These are phyloP conservation scores for Paramormyrops kingsleyae DNA, from an alignment of 2,113 vertebrate genomes.

Conservation along the genomic window DNA sequence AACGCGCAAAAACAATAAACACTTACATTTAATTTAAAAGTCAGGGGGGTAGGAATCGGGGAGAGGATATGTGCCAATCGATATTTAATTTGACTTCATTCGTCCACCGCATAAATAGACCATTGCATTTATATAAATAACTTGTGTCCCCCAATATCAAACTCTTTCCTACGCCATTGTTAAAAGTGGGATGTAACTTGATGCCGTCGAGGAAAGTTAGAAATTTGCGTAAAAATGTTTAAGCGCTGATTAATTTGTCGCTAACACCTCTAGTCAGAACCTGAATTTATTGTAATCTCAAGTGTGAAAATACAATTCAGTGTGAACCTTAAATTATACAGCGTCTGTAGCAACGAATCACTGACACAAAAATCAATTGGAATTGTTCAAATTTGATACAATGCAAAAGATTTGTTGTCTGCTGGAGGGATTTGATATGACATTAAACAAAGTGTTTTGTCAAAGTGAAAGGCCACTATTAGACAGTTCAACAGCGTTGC, in stretches of 20 bases:
- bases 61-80: not conserved
- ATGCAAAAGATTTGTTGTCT: conserved; percentile 34
- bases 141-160: not conserved
- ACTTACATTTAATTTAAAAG: not conserved
- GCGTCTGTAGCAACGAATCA: not conserved
- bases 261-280: not conserved
- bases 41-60: not conserved
- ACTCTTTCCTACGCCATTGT: not conserved
- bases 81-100: not conserved
- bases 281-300: not conserved
- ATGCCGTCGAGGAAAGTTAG: not conserved
- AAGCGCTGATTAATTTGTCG: not conserved
- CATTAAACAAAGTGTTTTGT: conserved; percentile 37
- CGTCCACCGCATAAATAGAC: not conserved
- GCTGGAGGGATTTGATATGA: conserved; percentile 41
- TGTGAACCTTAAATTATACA: not conserved
- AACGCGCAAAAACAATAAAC: not conserved
- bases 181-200: not conserved
- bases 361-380: not conserved
- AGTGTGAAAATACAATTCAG: not conserved
- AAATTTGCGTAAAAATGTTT: not conserved
- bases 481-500: conserved; percentile 5
- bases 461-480: conserved; percentile 24
- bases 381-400: conserved; percentile 29
- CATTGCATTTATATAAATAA: not conserved